Evolutionary conservation across 2,888 invertebrate species (phyloP).

Genomic region (Acanthosepion pharaonis): DNA sequence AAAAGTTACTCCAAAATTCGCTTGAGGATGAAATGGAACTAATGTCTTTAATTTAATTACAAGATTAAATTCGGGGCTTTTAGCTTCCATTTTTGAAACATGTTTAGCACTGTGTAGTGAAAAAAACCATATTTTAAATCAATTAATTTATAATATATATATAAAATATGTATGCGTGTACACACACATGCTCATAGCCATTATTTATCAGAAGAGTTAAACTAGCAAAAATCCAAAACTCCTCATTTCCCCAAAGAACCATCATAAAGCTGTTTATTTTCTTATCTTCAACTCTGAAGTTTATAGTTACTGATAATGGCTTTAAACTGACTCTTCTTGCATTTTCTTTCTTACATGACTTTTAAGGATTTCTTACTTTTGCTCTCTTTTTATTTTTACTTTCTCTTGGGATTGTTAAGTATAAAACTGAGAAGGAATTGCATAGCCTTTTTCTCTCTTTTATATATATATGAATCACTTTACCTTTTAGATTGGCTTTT

Average conservation of each 20-base stretch:
- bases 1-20: no score
- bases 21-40: no score
- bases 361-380: neutral
- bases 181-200: neutral
- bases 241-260: neutral
- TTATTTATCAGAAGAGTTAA: neutral
- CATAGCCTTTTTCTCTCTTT: neutral
- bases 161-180: neutral
- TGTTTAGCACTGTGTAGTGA: no score
- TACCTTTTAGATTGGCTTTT: slow-evolving; percentile 1
- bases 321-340: neutral
- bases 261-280: neutral
- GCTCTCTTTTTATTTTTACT: neutral
- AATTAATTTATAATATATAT: no score
- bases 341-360: neutral
- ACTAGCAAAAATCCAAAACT: neutral
- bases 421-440: neutral
- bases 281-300: slow-evolving; percentile 33
- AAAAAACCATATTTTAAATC: no score
- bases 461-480: neutral
- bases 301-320: neutral
- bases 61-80: no score
- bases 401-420: neutral
- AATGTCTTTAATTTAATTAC: no score
- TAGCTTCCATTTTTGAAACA: no score